Evolutionary conservation across 2,113 vertebrate species (phyloP), one percentile per base, ranked within the genome.

Genomic region (Elachura formosa): DNA sequence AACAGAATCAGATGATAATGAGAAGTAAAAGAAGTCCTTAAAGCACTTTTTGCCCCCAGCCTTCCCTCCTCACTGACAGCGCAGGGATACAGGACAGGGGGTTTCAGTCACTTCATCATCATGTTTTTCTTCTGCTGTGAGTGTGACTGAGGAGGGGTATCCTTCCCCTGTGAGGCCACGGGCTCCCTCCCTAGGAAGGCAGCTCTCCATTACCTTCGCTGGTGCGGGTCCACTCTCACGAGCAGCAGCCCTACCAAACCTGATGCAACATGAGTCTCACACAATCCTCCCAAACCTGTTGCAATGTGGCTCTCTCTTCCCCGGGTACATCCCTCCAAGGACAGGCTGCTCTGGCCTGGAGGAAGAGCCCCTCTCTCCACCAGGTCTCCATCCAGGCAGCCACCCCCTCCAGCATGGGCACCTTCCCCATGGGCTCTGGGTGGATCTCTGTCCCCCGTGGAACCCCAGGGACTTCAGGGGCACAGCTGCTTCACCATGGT

Each of bases 401-500:
- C 24, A 22, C 10, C 11, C 0, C 1, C 6, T 45, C 40, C 0
- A 0, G 14, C 10, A 9, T 16, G 31, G 24, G 5, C 23, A 55
- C 28, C 8, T 69, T 21, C 14, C 8, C 19, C 25, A 36, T 1
- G 3, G 12, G n/a, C 12, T 28, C 18, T 3, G 6, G 43, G 38
- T 17, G 8, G 22, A n/a, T 64, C 62, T 64, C 62, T 45, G 19
- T 25, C 9, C 15, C 22, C 28, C 6, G 1, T 41, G 62, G 41
- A 64, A 33, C 29, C 23, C 43, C 43, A 25, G 2, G 8, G 41
- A 41, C 41, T 73, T 40, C 40, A 34, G 13, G 12, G 24, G 24
- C 31, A 28, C 71, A 22, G 24, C 24, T 56, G 33, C 41, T 29
- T 28, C 52, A 22, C 40, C 18, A 16, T 22, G 24, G 11, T 40